phyloP scores from a whole-genome alignment of 2,113 vertebrate species.

The Hemiprocne comata region DNA sequence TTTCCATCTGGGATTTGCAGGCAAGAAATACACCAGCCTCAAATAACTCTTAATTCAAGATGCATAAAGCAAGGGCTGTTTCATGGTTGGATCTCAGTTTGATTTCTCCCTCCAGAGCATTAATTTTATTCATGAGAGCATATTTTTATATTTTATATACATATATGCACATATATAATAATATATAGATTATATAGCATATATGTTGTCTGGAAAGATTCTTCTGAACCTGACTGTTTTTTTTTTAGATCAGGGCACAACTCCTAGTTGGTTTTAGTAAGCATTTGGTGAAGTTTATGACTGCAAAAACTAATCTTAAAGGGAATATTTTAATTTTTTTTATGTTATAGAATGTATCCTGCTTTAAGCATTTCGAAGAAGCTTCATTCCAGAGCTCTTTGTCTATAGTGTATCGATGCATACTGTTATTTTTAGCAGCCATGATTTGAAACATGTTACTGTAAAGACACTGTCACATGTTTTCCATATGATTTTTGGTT shows the following conservation, averaged over 20 bases:
- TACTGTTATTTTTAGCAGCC: conserved; percentile 59
- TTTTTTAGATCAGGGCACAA: neutral
- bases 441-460: conserved; percentile 33
- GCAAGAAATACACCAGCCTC: neutral
- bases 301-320: neutral
- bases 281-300: neutral
- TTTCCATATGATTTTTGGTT: conserved; percentile 20
- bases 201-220: neutral
- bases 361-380: neutral
- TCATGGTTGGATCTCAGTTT: neutral
- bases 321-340: too few species aligned
- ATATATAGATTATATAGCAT: neutral
- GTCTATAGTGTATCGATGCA: conserved; percentile 2
- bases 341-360: accelerated
- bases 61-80: neutral
- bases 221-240: neutral
- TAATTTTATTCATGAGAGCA: too few species aligned
- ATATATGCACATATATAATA: too few species aligned
- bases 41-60: neutral
- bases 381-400: neutral
- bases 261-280: neutral
- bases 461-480: conserved; percentile 15
- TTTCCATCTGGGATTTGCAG: neutral
- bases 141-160: too few species aligned
- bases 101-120: neutral